A percentile compares a stretch with the other conserved stretches of the same genome.
Evolutionary conservation across 1,140 invertebrate genomes (phyloP).

Genomic region (Caenorhabditis tropicalis): DNA sequence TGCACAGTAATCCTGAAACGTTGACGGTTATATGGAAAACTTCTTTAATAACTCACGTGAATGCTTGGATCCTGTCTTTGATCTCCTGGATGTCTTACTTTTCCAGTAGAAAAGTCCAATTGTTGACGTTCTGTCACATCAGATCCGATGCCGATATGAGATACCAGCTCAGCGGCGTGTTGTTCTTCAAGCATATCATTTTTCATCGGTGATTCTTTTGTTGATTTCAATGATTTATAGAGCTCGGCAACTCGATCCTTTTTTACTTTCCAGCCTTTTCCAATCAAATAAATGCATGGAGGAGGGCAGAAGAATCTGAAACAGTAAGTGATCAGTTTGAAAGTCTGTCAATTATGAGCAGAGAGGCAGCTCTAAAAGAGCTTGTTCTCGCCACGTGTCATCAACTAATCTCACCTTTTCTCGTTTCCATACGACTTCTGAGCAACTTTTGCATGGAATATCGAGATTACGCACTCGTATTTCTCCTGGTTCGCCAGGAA

Average conservation of each 20-base stretch:
- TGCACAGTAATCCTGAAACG: slow-evolving; percentile 93
- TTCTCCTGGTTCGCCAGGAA: slow-evolving; percentile 61
- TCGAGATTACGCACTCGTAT: slow-evolving; percentile 78
- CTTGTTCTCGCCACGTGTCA: neutral
- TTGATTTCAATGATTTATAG: slow-evolving; percentile 52
- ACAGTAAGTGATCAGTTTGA: neutral
- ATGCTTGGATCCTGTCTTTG: slow-evolving; percentile 71
- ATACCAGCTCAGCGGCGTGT: slow-evolving; percentile 81
- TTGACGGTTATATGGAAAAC: neutral
- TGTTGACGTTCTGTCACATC: slow-evolving; percentile 96
- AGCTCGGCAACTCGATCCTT: slow-evolving; percentile 84
- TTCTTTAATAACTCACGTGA: neutral
- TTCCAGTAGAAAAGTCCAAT: slow-evolving; percentile 82
- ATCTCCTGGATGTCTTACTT: slow-evolving; percentile 73
- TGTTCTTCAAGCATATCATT: slow-evolving; percentile 49
- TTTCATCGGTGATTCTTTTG: slow-evolving; percentile 15
- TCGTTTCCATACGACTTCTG: slow-evolving; percentile 99
- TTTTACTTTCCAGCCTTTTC: slow-evolving; percentile 93
- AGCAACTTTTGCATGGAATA: slow-evolving; percentile 94
- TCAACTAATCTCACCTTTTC: slow-evolving; percentile 78
- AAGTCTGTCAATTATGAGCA: slow-evolving; percentile 32
- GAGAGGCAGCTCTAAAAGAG: slow-evolving; percentile 1
- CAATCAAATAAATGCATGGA: slow-evolving; percentile 96
- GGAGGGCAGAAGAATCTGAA: slow-evolving; percentile 94
- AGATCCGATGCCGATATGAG: slow-evolving; percentile 97